A percentile compares a stretch with the other conserved stretches of the same genome.
Evolutionary conservation across 2,797 vertebrate genomes (phyloP).

Genomic region (Sebastes alutus): DNA sequence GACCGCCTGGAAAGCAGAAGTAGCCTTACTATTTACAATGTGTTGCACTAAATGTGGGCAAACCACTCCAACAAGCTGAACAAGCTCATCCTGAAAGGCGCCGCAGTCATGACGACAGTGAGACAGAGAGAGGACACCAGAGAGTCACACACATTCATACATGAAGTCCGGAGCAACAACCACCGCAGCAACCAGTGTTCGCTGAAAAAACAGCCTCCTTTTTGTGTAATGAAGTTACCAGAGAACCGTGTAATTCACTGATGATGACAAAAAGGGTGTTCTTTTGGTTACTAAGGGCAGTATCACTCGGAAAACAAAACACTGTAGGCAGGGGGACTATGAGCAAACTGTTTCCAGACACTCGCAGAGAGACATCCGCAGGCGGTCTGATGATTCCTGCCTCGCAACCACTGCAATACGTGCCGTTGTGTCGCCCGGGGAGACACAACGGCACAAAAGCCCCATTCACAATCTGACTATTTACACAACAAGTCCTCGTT

Average conservation of each 20-base stretch:
- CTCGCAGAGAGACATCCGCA: conserved; percentile 27
- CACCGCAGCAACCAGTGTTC: conserved; percentile 42
- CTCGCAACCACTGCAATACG: conserved; percentile 33
- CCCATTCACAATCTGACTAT: not conserved
- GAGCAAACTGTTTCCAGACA: conserved; percentile 61
- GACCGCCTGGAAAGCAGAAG: not conserved
- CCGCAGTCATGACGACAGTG: conserved; percentile 27
- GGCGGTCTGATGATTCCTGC: conserved; percentile 22
- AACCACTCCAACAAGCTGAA: conserved; percentile 48
- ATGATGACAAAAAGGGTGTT: not conserved
- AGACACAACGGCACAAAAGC: conserved; percentile 1
- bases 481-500: not conserved
- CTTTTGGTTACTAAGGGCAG: conserved; percentile 17
- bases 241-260: not conserved
- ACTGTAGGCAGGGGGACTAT: not conserved
- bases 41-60: not conserved
- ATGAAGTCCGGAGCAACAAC: not conserved
- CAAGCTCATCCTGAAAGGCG: conserved; percentile 29
- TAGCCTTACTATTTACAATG: not conserved
- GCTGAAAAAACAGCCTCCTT: not conserved
- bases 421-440: conserved; percentile 15
- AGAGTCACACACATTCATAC: not conserved
- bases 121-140: not conserved
- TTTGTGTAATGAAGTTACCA: conserved; percentile 4
- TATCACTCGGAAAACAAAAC: conserved; percentile 23